Evolutionary conservation across 2,797 vertebrate genomes (phyloP), one percentile per base, ranked within the genome.

Genomic region (Fratercula arctica): DNA sequence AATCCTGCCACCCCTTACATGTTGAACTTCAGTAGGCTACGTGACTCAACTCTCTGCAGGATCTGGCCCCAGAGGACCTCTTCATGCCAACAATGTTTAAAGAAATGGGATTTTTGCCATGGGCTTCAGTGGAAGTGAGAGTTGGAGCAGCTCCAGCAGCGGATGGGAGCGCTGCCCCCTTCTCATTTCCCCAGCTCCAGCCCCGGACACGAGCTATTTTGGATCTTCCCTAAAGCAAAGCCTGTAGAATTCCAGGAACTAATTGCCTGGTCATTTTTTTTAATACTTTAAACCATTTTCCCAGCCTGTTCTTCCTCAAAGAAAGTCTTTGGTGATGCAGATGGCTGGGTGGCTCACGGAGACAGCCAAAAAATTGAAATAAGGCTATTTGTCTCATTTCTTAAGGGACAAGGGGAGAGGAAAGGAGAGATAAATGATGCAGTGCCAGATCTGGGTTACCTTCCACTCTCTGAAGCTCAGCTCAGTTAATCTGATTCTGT

Each of bases 141-240:
- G 24, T 3, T 91, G 94, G 90, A 95, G 50, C 25, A 43, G 60
- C 68, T 95, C 92, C 94, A 96, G 64, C 41, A 93, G 88, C 89
- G 77, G 86, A 76, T 20, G 53, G 37, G 70, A 94, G 35, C 0
- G 0, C 78, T 90, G 46, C 17, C 50, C 75, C 64, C 61, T 68
- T 85, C 77, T 85, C 24, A 35, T 63, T 50, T 88, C 59, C 74
- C 35, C 74, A 43, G 68, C 31, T 87, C 20, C 82, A 89, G 68
- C 6, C 48, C 39, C 2, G 6, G 54, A 60, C 61, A 2, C 5
- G 25, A 68, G 50, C 45, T 93, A 76, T 82, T 95, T 90, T 68
- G 59, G 66, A 57, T 85, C 48, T 82, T 83, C 64, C 79, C 92
- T 94, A 78, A 82, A 87, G 84, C 51, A 76, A 86, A 87, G 39